A percentile compares a stretch with the other conserved stretches of the same genome.
These are phyloP conservation scores for Gryon sp. DNA, from an alignment of 1,140 invertebrate species.

Conservation along the genomic window DNA sequence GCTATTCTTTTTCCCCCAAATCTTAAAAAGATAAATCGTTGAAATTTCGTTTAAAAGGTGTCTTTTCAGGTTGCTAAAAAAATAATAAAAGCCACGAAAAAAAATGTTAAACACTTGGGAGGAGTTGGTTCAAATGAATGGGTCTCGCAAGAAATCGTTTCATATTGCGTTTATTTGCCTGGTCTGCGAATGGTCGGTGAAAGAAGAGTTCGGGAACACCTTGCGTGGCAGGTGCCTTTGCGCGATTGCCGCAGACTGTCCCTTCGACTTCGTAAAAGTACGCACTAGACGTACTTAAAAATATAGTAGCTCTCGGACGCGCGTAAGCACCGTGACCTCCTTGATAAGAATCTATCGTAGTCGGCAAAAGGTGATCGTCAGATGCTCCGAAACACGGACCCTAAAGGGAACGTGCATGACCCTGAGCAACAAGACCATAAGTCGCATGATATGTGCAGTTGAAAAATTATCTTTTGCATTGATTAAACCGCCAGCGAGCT, in stretches of 20 bases:
- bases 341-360: slow-evolving; percentile 76
- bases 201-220: slow-evolving; percentile 70
- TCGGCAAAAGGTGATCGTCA: slow-evolving; percentile 68
- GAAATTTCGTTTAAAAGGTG: slow-evolving; percentile 57
- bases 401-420: slow-evolving; percentile 66
- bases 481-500: slow-evolving; percentile 22
- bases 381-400: slow-evolving; percentile 67
- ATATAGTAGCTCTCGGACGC: slow-evolving; percentile 75
- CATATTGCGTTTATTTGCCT: slow-evolving; percentile 47
- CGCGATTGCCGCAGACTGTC: slow-evolving; percentile 51
- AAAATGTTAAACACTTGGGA: slow-evolving; percentile 50
- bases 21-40: slow-evolving; percentile 42
- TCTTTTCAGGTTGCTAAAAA: slow-evolving; percentile 28
- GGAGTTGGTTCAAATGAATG: slow-evolving; percentile 47
- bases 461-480: slow-evolving; percentile 30
- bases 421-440: slow-evolving; percentile 69
- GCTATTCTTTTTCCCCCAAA: slow-evolving; percentile 9
- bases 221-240: slow-evolving; percentile 73
- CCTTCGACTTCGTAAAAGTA: slow-evolving; percentile 57
- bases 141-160: slow-evolving; percentile 49
- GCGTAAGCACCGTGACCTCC: slow-evolving; percentile 79
- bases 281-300: slow-evolving; percentile 75
- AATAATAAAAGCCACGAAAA: neutral
- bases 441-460: slow-evolving; percentile 34
- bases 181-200: slow-evolving; percentile 38